Base-by-base conservation (phyloP, 2,113 vertebrate species). In the Eudyptes chrysolophus region DNA sequence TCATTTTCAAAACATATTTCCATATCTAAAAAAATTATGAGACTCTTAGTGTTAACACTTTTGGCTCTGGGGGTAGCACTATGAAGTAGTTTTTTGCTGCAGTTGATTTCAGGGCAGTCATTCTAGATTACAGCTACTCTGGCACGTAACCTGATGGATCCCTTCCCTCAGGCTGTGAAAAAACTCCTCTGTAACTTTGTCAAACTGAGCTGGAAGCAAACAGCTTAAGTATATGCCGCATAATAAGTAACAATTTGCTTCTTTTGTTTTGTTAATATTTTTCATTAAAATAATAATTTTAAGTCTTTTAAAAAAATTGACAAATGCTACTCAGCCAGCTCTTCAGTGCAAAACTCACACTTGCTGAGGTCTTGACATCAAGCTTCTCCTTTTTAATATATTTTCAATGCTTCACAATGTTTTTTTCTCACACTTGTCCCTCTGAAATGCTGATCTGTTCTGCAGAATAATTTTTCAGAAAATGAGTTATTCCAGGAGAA, bases 401-500 rank as follows among this genome's bases (percentile, higher is more conserved):
- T 75, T 55, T 66, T 22, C 7, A 13, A 19, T 11, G 1, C 2
- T 90, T 87, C 46, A 44, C 11, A 62, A 22, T 16, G 42, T 44
- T 69, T 36, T 82, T 25, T 72, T 51, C 58, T 85, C 2, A 2
- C 40, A 34, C 34, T 75, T 38, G 27, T 76, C 16, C 9, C 32
- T 84, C 32, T 81, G 62, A 81, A 88, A 55, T n/a, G 4, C 22
- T 7, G 14, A 7, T 76, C 11, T 71, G 32, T 52, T 66, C 40
- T 40, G 46, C 29, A 76, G 57, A 74, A 55, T 16, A 76, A 21
- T 40, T 80, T 90, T 84, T 81, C 9, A 64, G 64, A 78, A 87
- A 87, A 38, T 88, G 46, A 96, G 70, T 97, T 71, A 34, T 76
- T 96, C 81, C 51, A 65, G 72, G 15, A 55, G 54, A 74, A 94